Percentiles rank a stretch among this genome's conserved stretches.
phyloP scores from a whole-genome alignment of 2,113 vertebrate genomes.

The Chaenocephalus aceratus region DNA sequence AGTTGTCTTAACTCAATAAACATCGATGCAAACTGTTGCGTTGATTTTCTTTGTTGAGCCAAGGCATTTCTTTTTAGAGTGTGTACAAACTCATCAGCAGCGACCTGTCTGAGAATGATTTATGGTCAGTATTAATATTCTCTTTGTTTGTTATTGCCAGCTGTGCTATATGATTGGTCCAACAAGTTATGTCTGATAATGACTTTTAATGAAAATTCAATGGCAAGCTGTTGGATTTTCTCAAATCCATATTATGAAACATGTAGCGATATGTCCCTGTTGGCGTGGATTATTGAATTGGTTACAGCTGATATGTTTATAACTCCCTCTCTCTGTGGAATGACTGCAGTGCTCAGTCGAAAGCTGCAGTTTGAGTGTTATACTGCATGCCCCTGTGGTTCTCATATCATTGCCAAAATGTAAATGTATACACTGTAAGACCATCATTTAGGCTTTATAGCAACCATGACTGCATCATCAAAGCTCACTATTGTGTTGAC shows the following conservation, averaged over 20 bases:
- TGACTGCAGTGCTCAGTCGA: conserved; percentile 33
- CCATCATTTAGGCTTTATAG: conserved; percentile 33
- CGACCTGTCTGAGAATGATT: conserved; percentile 74
- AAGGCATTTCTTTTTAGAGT: no score
- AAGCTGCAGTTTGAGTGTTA: conserved; percentile 37
- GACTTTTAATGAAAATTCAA: conserved; percentile 71
- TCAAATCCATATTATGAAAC: conserved; percentile 65
- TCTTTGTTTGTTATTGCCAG: conserved; percentile 64
- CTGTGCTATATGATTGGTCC: conserved; percentile 61
- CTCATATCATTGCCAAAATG: conserved; percentile 56
- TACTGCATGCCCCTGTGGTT: conserved; percentile 50
- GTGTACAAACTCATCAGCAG: conserved; percentile 67
- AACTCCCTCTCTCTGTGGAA: conserved; percentile 48
- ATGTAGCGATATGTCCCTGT: conserved; percentile 57
- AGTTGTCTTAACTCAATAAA: no score
- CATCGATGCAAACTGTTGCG: no score
- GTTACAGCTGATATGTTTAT: conserved; percentile 55
- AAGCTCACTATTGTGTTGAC: conserved; percentile 41
- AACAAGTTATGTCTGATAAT: conserved; percentile 65
- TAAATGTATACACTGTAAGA: conserved; percentile 49
- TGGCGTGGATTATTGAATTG: conserved; percentile 68
- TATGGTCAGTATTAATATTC: conserved; percentile 74
- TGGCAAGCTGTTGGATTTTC: conserved; percentile 43
- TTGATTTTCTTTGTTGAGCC: no score
- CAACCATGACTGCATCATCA: conserved; percentile 44